Percentiles rank a stretch among this genome's conserved stretches.
Evolutionary conservation across 2,113 vertebrate genomes (phyloP).

Genomic region (Galeopterus variegatus): DNA sequence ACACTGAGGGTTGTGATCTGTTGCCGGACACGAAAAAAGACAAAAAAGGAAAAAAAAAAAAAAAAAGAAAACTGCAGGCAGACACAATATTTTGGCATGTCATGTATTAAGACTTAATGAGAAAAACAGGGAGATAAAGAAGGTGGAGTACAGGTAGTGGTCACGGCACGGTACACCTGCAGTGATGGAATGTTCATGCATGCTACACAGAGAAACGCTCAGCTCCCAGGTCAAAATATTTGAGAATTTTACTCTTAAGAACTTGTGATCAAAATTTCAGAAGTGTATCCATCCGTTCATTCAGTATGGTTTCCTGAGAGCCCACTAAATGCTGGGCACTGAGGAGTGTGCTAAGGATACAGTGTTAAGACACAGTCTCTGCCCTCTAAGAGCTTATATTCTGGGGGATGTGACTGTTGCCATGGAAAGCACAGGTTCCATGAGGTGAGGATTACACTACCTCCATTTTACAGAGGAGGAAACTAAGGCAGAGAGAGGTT

Average conservation of each 20-base stretch:
- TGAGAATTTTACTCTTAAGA: background rate
- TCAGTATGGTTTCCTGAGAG: background rate
- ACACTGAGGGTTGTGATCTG: no score
- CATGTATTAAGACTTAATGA: background rate
- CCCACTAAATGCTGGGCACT: background rate
- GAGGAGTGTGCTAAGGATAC: background rate
- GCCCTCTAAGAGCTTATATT: background rate
- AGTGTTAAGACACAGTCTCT: background rate
- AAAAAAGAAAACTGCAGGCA: background rate
- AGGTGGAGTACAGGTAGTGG: accelerated
- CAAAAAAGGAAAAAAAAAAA: no score
- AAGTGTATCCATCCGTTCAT: background rate
- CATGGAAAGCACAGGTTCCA: background rate
- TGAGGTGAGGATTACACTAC: no score
- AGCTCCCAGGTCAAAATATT: no score
- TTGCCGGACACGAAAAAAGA: no score
- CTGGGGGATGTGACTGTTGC: background rate
- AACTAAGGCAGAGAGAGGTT: background rate
- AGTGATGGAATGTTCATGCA: accelerated
- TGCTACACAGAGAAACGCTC: accelerated
- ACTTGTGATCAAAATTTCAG: background rate
- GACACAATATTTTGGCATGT: background rate
- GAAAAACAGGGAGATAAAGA: background rate
- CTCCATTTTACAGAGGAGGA: background rate
- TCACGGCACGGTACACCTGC: accelerated